Conservation (phyloP, 2,888 invertebrate genomes). For the Podotricha telesiphe region DNA sequence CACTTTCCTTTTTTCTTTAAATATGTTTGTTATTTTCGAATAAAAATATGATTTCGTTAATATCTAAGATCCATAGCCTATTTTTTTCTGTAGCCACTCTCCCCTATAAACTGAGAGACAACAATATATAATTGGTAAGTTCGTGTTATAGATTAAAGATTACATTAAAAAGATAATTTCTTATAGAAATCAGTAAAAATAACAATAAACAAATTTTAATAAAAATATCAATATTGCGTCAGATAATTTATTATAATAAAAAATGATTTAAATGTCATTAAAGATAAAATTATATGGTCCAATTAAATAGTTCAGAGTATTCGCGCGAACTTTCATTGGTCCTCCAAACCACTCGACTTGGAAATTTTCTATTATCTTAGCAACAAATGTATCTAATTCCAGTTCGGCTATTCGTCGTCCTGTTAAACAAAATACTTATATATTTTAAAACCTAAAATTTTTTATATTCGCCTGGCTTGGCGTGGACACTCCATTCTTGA, state of each 20-base stretch:
- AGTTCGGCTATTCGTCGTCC: constrained; percentile 85
- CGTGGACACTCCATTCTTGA: no score
- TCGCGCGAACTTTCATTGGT: constrained; percentile 52
- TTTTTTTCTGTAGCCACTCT: neutral
- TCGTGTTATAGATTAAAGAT: neutral
- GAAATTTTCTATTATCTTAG: constrained; percentile 57
- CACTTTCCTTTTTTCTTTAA: no score
- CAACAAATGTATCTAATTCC: constrained; percentile 74
- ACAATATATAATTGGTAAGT: neutral
- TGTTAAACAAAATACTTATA: constrained; percentile 30
- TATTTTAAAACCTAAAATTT: no score
- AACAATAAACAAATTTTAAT: neutral
- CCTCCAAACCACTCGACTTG: constrained; percentile 58
- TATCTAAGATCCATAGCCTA: no score
- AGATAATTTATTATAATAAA: neutral
- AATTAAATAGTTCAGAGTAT: constrained; percentile 58
- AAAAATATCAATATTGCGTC: neutral
- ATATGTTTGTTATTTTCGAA: neutral
- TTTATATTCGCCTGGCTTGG: no score
- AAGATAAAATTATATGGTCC: constrained; percentile 66
- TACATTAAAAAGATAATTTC: neutral
- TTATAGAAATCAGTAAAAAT: neutral
- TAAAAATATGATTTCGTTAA: no score
- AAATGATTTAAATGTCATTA: constrained; percentile 53
- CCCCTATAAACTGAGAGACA: neutral